Evolutionary conservation across 1,140 invertebrate genomes (phyloP).

Genomic region (Chlorops oryzae): DNA sequence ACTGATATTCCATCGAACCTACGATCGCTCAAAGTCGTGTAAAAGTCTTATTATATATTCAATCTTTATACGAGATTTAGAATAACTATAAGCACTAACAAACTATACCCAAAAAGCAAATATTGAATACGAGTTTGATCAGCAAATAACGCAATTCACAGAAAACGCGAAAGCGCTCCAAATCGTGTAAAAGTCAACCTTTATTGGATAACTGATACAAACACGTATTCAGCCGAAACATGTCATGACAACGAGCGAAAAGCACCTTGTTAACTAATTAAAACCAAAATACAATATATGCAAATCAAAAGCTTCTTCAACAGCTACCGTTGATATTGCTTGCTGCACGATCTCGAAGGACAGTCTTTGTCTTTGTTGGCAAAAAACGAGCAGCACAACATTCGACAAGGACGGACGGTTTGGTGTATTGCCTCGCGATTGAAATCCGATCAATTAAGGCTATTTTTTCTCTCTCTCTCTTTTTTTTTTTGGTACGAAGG

Average conservation of each 20-base stretch:
- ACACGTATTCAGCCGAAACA: conserved; percentile 42
- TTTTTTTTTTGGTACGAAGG: background rate
- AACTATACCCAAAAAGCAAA: no score
- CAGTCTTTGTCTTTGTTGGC: background rate
- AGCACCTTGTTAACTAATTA: conserved; percentile 48
- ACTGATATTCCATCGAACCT: no score
- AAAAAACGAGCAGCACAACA: background rate
- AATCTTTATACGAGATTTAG: no score
- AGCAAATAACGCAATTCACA: no score
- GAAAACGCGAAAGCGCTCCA: no score
- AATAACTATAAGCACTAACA: no score
- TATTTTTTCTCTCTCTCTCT: no score
- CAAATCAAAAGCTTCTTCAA: conserved; percentile 34
- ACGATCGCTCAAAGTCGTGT: no score
- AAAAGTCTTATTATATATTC: no score
- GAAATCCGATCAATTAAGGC: conserved; percentile 17
- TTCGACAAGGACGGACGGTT: background rate
- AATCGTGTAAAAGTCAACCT: no score
- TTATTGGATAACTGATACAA: conserved; percentile 27
- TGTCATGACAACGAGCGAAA: conserved; percentile 45
- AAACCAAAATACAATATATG: conserved; percentile 47
- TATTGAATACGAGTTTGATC: no score
- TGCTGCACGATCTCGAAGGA: background rate
- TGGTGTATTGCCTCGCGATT: conserved; percentile 3
- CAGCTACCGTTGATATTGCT: background rate